Base-by-base conservation (phyloP, 2,888 invertebrate species). In the Kuschelorhynchus macadamiae region DNA sequence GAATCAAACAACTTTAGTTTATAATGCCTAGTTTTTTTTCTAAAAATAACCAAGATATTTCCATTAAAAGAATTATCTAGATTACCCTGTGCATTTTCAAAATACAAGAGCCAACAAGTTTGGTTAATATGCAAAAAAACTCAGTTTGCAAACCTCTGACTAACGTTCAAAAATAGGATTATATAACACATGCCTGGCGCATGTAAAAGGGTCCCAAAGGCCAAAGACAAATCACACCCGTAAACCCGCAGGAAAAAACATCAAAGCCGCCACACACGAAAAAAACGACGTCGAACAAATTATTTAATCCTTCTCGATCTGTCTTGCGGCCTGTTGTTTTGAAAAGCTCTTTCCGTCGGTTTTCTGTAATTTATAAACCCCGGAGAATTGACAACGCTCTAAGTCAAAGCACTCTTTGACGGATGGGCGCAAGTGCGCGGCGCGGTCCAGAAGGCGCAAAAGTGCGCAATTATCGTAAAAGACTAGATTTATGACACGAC, bases 271-370 rank as follows among this genome's bases (percentile, higher is more conserved):
- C 41, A 41, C 36, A 16, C 25, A 56, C 12, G 18, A 56, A 30
- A 50, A 65, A 56, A 64, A 42, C 21, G 49, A 50, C 61, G 41
- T 46, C 33, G 5, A 16, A 61, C 61, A 61, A 61, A 61, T 61
- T 61, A 61, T 41, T 61, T 61, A 52, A 61, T 49, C 50, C 50
- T 4, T 25, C 12, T 16, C 61, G 16, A 75, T 76, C 57, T 49
- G 67, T 74, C 72, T 72, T 70, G 60, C 20, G 61, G 65, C 56
- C 30, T 52, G 56, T 56, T 70, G 65, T 72, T 70, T 57, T 60
- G 72, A 71, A 60, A 71, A 72, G 69, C 74, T 74, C 61, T 72
- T 76, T 75, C 75, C 76, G 76, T 72, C 75, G 49, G 33, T 55
- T 30, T 61, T 39, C 25, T 25, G 33, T 49, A 67, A 70, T 70